phyloP scores from a whole-genome alignment of 2,888 invertebrate species.

The Standfussiana lucernea region DNA sequence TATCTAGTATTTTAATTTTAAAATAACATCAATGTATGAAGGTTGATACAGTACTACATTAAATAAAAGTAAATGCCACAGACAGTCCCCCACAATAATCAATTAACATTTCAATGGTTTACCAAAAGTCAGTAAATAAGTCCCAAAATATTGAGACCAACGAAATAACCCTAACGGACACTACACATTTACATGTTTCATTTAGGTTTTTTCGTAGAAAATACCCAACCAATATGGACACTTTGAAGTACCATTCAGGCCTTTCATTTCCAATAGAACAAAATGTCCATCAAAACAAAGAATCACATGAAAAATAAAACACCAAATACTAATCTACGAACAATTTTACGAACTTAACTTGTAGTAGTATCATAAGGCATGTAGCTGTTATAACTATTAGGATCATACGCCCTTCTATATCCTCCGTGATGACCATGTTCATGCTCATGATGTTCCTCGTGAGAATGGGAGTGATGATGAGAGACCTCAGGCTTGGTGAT shows the following conservation, averaged over 20 bases:
- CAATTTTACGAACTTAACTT: conserved; percentile 59
- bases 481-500: conserved; percentile 95
- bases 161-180: neutral
- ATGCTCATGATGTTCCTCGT: conserved; percentile 91
- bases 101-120: neutral
- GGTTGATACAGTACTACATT: neutral
- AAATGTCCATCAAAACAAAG: conserved; percentile 1
- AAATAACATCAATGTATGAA: neutral
- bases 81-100: conserved; percentile 10
- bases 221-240: neutral
- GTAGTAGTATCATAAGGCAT: conserved; percentile 84
- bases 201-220: neutral
- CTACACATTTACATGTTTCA: neutral
- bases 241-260: neutral
- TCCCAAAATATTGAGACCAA: neutral
- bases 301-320: neutral
- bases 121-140: too few relatives aligned
- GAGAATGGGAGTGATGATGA: conserved; percentile 93
- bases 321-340: conserved; percentile 19
- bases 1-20: conserved; percentile 26
- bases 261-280: neutral
- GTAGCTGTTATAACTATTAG: conserved; percentile 83
- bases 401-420: conserved; percentile 90
- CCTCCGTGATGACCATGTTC: conserved; percentile 90
- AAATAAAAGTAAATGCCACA: neutral